These are phyloP conservation scores for Nomada ferruginata DNA, from an alignment of 2,888 invertebrate genomes.

Conservation along the genomic window DNA sequence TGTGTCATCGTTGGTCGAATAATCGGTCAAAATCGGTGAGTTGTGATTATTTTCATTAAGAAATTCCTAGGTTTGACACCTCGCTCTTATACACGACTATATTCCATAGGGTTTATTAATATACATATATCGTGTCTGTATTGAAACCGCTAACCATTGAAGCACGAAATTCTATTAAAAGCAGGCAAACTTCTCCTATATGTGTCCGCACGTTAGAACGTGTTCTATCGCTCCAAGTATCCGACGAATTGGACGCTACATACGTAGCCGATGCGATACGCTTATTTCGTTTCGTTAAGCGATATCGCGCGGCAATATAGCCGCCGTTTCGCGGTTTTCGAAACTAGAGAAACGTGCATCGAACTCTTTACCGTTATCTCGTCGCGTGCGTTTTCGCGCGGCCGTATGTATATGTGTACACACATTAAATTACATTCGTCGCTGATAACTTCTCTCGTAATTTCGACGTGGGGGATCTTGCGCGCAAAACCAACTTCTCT, in stretches of 20 bases:
- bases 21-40: conserved; percentile 46
- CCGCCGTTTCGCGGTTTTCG: conserved; percentile 47
- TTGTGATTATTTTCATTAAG: neutral
- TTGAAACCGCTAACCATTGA: neutral
- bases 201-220: neutral
- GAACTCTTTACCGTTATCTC: conserved; percentile 53
- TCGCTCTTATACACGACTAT: neutral
- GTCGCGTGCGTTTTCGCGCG: conserved; percentile 28
- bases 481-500: too few species aligned
- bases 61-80: neutral
- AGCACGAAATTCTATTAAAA: neutral
- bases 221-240: conserved; percentile 11
- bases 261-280: conserved; percentile 3
- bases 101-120: neutral
- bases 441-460: conserved; percentile 2
- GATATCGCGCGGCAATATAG: conserved; percentile 17
- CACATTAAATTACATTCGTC: too few species aligned
- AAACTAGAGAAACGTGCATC: conserved; percentile 51
- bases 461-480: too few species aligned
- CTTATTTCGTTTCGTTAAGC: conserved; percentile 11
- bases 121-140: neutral
- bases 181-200: too few species aligned
- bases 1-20: conserved; percentile 37
- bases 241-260: neutral
- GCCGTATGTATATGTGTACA: neutral